Evolutionary conservation across 2,888 invertebrate genomes (phyloP).

Genomic region (Noctua janthe): DNA sequence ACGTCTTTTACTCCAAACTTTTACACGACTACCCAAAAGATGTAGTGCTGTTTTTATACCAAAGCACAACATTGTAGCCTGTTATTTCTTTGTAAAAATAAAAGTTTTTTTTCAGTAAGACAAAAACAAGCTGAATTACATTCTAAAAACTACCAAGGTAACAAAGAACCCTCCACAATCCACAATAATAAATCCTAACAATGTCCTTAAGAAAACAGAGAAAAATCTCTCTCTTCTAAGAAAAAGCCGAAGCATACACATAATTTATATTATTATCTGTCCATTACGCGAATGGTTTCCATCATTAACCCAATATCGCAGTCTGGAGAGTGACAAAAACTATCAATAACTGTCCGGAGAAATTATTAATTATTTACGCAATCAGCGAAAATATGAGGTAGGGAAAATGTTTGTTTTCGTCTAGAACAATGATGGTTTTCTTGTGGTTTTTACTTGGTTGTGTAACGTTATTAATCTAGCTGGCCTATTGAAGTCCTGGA

Average conservation of each 20-base stretch:
- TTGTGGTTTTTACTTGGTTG: neutral
- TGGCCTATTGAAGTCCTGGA: neutral
- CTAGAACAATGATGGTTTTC: slow-evolving; percentile 13
- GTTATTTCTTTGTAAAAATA: neutral
- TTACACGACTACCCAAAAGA: neutral
- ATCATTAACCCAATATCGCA: slow-evolving; percentile 65
- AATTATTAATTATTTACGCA: slow-evolving; percentile 61
- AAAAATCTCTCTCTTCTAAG: slow-evolving; percentile 11
- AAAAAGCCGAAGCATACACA: slow-evolving; percentile 25
- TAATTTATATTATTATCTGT: slow-evolving; percentile 67
- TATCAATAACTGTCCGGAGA: slow-evolving; percentile 66
- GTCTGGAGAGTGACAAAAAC: slow-evolving; percentile 65
- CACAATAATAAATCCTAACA: neutral
- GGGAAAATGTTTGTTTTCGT: slow-evolving; percentile 31
- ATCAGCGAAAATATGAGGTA: slow-evolving; percentile 32
- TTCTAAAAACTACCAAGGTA: slow-evolving; percentile 2
- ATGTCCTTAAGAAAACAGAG: slow-evolving; percentile 13
- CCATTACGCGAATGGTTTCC: slow-evolving; percentile 65
- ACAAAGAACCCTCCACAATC: slow-evolving; percentile 2
- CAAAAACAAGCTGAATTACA: neutral
- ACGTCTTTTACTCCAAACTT: neutral
- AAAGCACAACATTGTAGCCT: neutral
- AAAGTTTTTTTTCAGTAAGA: neutral
- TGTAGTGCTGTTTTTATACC: neutral
- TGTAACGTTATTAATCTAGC: slow-evolving; percentile 16